Evolutionary conservation across 1,140 invertebrate species (phyloP), one percentile per base, ranked within the genome.

Genomic region (Asobara japonica): DNA sequence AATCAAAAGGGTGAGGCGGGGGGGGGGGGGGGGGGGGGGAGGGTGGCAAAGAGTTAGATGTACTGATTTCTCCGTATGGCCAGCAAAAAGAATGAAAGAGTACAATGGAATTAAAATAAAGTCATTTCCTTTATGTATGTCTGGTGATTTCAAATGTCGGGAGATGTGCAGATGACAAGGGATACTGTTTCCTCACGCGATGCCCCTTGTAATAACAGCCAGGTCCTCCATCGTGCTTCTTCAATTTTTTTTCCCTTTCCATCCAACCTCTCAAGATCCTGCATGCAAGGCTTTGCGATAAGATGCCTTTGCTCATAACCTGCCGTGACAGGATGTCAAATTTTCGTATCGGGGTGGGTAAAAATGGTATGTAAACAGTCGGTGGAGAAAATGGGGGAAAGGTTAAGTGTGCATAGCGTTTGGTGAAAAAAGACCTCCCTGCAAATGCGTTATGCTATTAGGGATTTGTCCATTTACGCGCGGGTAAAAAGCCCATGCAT

Each of bases 261-360:
- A 13, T 29, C n/a, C n/a, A 22, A 13, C 51, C 66, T 64, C 25
- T 4, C 27, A 45, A 79, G 78, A 82, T 83, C 71, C 76, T 77
- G 75, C 82, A 84, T 81, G 82, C 82, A 77, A 83, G 41, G 65
- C 64, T 65, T 5, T 22, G 31, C 81, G 82, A 84, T 83, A 85
- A 84, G 66, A 36, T 13, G 27, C 33, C 64, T 66, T 48, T 67
- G 56, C 36, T 33, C 68, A 69, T 36, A 25, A 41, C 31, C 38
- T 79, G 74, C 80, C 82, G 80, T 81, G 80, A 81, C 80, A 79
- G 79, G 79, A 80, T 80, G 79, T 77, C 74, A 70, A 69, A 69
- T 30, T 69, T 27, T 60, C 27, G 0, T 7, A 10, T 31, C 27
- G 60, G 25, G 13, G 25, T n/a, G 20, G 33, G 29, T 20, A 5